Percentiles rank a stretch among this genome's conserved stretches.
phyloP scores from a whole-genome alignment of 2,888 invertebrate species.

The Tetrapedia diversipes region DNA sequence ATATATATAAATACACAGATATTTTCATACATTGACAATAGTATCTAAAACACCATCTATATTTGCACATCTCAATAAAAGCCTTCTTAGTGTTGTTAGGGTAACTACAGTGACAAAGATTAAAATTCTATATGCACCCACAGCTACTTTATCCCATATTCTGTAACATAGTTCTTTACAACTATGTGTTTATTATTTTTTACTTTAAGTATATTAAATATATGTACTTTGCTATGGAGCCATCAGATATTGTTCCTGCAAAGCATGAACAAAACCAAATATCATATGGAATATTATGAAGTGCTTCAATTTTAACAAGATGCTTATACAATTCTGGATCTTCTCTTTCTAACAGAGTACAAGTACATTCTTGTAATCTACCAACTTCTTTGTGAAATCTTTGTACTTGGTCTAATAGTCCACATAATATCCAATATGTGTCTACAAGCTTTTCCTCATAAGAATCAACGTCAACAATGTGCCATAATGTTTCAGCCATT shows the following conservation, averaged over 20 bases:
- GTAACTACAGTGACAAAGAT: constrained; percentile 90
- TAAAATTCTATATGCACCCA: constrained; percentile 92
- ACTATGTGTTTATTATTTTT: constrained; percentile 9
- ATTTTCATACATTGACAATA: constrained; percentile 86
- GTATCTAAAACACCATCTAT: constrained; percentile 86
- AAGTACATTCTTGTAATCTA: constrained; percentile 88
- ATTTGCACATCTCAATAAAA: constrained; percentile 86
- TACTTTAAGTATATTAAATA: background rate
- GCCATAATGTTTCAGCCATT: constrained; percentile 87
- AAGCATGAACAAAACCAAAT: constrained; percentile 93
- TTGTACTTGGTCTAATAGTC: constrained; percentile 88
- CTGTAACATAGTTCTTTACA: constrained; percentile 83
- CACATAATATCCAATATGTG: constrained; percentile 92
- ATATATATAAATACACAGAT: background rate
- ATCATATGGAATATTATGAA: constrained; percentile 88
- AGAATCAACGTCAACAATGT: constrained; percentile 88
- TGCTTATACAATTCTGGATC: constrained; percentile 89
- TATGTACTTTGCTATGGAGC: constrained; percentile 89
- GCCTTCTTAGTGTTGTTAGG: constrained; percentile 88
- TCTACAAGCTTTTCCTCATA: constrained; percentile 84
- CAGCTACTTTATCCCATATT: constrained; percentile 95
- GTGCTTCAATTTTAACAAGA: constrained; percentile 86
- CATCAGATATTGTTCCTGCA: constrained; percentile 91
- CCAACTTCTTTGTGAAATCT: constrained; percentile 87
- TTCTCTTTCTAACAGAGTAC: constrained; percentile 89